These are phyloP conservation scores for Gadus macrocephalus DNA, from an alignment of 2,113 vertebrate genomes.

Conservation along the genomic window DNA sequence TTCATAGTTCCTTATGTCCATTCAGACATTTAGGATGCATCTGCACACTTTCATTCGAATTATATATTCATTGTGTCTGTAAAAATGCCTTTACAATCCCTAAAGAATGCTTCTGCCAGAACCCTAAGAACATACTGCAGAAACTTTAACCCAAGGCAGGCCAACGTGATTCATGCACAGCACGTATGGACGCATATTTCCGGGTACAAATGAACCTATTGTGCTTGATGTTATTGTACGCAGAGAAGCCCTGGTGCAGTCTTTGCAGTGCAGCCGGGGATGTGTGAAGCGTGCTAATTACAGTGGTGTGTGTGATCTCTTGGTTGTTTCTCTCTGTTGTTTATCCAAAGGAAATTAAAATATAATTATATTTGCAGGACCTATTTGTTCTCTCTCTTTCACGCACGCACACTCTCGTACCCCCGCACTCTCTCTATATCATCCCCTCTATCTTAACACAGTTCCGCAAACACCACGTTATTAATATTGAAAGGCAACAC, in stretches of 20 bases:
- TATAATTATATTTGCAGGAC: conserved; percentile 51
- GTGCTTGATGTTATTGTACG: background rate
- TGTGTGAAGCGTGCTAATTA: conserved; percentile 32
- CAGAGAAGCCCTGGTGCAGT: background rate
- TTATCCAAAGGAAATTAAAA: conserved; percentile 50
- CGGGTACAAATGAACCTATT: background rate
- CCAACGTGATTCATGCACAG: too few relatives aligned
- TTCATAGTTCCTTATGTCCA: too few relatives aligned
- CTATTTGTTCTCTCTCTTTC: conserved; percentile 41
- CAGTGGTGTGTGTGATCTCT: conserved; percentile 33
- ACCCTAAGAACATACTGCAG: too few relatives aligned
- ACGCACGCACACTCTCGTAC: too few relatives aligned
- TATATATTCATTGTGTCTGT: too few relatives aligned
- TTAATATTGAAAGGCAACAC: conserved; percentile 45
- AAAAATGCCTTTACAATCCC: too few relatives aligned
- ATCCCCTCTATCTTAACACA: background rate
- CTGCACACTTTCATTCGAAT: too few relatives aligned
- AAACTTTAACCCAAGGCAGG: too few relatives aligned
- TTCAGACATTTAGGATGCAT: too few relatives aligned
- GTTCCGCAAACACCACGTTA: conserved; percentile 39
- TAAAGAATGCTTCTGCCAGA: too few relatives aligned
- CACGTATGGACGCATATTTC: too few relatives aligned
- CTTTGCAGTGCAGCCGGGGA: background rate
- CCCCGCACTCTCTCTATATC: conserved; percentile 6
- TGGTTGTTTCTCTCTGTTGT: conserved; percentile 24